Percentiles rank a stretch among this genome's conserved stretches.
phyloP scores from a whole-genome alignment of 2,113 vertebrate species.

The Lasiurus cinereus region DNA sequence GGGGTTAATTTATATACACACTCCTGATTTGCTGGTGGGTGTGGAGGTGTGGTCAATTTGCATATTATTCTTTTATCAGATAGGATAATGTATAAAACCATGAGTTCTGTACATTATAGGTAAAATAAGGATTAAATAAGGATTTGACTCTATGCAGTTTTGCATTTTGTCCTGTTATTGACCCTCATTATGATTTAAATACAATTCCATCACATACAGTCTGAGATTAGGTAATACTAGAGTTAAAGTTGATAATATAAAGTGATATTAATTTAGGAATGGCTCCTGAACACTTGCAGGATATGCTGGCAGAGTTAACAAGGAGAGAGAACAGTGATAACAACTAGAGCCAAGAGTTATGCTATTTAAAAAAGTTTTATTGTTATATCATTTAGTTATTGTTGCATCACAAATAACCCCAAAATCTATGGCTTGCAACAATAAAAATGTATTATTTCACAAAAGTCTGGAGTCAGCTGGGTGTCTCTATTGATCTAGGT shows the following conservation, averaged over 20 bases:
- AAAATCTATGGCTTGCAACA: background rate
- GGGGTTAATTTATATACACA: too few species aligned
- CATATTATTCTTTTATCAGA: too few species aligned
- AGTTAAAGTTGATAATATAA: background rate
- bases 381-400: background rate
- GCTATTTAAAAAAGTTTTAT: background rate
- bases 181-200: background rate
- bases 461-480: background rate
- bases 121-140: background rate
- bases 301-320: background rate
- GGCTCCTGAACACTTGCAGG: background rate
- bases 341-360: background rate
- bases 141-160: background rate
- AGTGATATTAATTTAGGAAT: background rate
- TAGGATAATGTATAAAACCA: background rate
- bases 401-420: background rate
- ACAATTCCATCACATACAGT: background rate
- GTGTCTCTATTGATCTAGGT: background rate
- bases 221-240: background rate
- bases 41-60: too few species aligned
- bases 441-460: background rate
- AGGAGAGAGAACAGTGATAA: background rate
- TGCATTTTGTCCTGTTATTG: background rate
- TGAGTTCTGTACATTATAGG: background rate
- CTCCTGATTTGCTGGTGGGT: too few species aligned